Percentiles rank a stretch among this genome's conserved stretches.
Conservation (phyloP, 1,140 invertebrate genomes). For the Ladona fulva region DNA sequence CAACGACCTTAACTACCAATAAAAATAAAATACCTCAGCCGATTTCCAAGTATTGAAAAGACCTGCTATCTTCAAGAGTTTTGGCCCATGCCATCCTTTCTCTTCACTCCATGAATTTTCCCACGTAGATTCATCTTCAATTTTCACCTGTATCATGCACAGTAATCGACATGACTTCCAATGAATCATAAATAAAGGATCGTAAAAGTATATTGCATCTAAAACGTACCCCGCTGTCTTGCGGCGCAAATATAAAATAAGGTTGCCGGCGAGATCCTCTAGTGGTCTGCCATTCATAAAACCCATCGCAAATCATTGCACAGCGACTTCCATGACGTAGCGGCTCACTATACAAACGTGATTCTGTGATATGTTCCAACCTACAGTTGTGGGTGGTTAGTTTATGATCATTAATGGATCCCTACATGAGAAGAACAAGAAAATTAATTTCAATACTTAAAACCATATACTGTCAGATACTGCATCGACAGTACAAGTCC, state of each 20-base stretch:
- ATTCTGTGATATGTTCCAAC: slow-evolving; percentile 56
- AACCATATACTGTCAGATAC: neutral
- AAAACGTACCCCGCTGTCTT: slow-evolving; percentile 34
- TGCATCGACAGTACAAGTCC: neutral
- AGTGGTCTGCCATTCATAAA: slow-evolving; percentile 78
- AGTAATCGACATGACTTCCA: too few relatives aligned
- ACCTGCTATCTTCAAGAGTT: slow-evolving; percentile 63
- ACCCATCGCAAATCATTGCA: slow-evolving; percentile 69
- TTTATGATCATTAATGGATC: slow-evolving; percentile 54
- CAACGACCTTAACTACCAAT: slow-evolving; percentile 6
- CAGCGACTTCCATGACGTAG: slow-evolving; percentile 61
- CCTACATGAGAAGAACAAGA: slow-evolving; percentile 36
- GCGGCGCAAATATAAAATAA: slow-evolving; percentile 62
- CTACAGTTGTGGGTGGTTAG: slow-evolving; percentile 75
- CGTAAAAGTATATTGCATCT: too few relatives aligned
- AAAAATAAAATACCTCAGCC: slow-evolving; percentile 32
- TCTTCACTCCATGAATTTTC: slow-evolving; percentile 40
- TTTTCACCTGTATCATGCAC: slow-evolving; percentile 26
- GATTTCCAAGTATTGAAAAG: slow-evolving; percentile 61
- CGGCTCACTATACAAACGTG: slow-evolving; percentile 55
- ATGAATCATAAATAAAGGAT: too few relatives aligned
- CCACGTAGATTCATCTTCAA: slow-evolving; percentile 48
- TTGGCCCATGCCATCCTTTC: slow-evolving; percentile 50
- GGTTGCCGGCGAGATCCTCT: slow-evolving; percentile 55
- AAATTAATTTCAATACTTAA: neutral